Evolutionary conservation across 2,797 vertebrate species (phyloP), one percentile per base, ranked within the genome.

Genomic region (Syndactyla subalaris): DNA sequence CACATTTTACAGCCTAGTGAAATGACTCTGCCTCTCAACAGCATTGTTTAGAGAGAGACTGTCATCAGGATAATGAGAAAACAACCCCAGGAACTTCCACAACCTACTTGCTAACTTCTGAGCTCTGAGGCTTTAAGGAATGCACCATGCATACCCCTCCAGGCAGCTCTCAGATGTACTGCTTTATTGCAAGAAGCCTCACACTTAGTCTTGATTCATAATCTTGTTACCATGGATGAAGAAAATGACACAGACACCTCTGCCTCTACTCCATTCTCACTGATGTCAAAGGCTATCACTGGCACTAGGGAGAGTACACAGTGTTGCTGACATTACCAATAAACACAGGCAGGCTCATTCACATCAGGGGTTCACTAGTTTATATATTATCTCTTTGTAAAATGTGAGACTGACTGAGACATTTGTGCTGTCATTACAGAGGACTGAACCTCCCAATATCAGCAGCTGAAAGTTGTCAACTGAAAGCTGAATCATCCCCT

Each of bases 391-490:
- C 27, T 71, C 49, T 80, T 65, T 8, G 1, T 84, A 14, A 75
- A 83, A 65, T 30, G 17, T 43, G n/a, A 77, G 63, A 45, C 29
- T 49, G 57, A n/a, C 59, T 49, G 73, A 78, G 59, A 62, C 13
- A 34, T 24, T 86, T 82, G 32, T 79, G 48, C 67, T 87, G n/a
- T 49, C 77, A 67, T 7, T 48, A 71, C 9, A 49, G 59, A 45
- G 32, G 23, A 70, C 23, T 59, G 88, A 94, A 78, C 67, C 30
- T 76, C 83, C 51, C 26, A 48, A 8, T 78, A 85, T 45, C 71
- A 73, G 73, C 85, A 90, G 43, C 89, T 88, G 76, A 76, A 81
- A 88, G 57, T 45, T 90, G 79, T 62, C 67, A 87, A 32, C 57
- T 76, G 48, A 55, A 66, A 76, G 70, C 73, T 55, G 32, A 86